These are phyloP conservation scores for Hypercompe scribonia DNA, from an alignment of 2,888 invertebrate genomes.

Conservation along the genomic window DNA sequence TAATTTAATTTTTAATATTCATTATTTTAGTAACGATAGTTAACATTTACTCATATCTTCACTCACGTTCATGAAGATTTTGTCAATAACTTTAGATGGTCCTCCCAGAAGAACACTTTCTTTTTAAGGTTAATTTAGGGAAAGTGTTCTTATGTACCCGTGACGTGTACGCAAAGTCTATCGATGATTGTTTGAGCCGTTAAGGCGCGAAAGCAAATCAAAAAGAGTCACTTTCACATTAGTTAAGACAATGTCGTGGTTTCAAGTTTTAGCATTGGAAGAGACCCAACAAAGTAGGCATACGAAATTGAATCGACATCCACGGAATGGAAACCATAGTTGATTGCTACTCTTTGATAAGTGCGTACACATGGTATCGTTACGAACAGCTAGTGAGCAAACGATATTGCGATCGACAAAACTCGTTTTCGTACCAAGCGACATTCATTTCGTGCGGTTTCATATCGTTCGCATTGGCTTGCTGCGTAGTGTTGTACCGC, in stretches of 20 bases:
- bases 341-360: constrained; percentile 46
- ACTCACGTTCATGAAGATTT: background rate
- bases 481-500: constrained; percentile 37
- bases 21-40: background rate
- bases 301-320: constrained; percentile 28
- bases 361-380: constrained; percentile 45
- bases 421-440: constrained; percentile 48
- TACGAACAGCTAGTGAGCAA: constrained; percentile 51
- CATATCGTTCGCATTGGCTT: constrained; percentile 42
- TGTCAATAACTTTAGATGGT: background rate
- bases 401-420: constrained; percentile 54
- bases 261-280: constrained; percentile 27
- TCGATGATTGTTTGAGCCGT: background rate
- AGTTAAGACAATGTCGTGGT: constrained; percentile 14
- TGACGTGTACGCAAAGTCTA: background rate
- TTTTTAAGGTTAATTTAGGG: too few species aligned
- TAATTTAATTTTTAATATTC: background rate
- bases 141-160: background rate
- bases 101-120: too few species aligned
- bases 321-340: constrained; percentile 31
- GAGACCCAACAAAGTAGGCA: constrained; percentile 29
- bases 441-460: constrained; percentile 52
- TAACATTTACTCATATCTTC: background rate
- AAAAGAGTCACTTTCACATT: background rate
- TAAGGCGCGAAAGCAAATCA: background rate